Conservation (phyloP, 2,113 vertebrate genomes). For the Pelobates fuscus region DNA sequence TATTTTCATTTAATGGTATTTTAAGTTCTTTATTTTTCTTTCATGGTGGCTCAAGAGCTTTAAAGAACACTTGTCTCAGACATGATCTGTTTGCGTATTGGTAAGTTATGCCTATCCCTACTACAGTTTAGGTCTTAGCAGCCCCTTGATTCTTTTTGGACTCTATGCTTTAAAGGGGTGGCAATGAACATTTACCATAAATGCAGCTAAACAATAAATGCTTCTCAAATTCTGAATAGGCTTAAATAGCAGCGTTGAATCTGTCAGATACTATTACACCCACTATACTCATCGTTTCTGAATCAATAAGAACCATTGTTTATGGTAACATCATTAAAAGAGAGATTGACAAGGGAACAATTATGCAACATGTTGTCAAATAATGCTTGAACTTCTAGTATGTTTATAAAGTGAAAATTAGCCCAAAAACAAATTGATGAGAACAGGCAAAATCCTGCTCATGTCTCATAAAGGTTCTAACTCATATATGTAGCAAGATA, state of each 20-base stretch:
- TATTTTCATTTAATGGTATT: slow-evolving; percentile 27
- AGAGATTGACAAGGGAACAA: neutral
- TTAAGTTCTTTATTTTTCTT: slow-evolving; percentile 20
- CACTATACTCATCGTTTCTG: neutral
- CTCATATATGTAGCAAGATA: too few relatives aligned
- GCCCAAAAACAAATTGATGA: too few relatives aligned
- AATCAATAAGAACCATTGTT: neutral
- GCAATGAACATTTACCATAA: too few relatives aligned
- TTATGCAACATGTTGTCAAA: neutral
- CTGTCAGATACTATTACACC: neutral
- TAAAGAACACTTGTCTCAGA: slow-evolving; percentile 1
- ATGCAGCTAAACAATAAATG: too few relatives aligned
- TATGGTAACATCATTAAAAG: neutral
- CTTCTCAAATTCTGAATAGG: too few relatives aligned
- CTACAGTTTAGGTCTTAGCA: neutral
- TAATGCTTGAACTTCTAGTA: too few relatives aligned
- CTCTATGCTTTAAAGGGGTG: too few relatives aligned
- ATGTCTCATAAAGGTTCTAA: too few relatives aligned
- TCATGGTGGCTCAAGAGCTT: neutral
- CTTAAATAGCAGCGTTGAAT: too few relatives aligned
- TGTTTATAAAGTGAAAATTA: too few relatives aligned
- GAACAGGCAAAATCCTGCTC: too few relatives aligned
- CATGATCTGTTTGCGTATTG: neutral
- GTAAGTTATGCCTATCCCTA: slow-evolving; percentile 3
- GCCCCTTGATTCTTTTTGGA: too few relatives aligned